These are phyloP conservation scores for Drosophila melanogaster DNA, from an alignment of 1,140 invertebrate species.

Conservation along the genomic window Release_6_plus_ISO1_MT NT_037436.4:3380501-3381000, in stretches of 20 bases:
- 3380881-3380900: constrained; percentile 50
- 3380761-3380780: constrained; percentile 51
- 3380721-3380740: background rate
- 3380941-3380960: constrained; percentile 62
- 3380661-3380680: background rate
- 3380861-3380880: constrained; percentile 14
- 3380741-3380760: background rate
- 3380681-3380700: background rate
- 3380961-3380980: constrained; percentile 76
- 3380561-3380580: background rate
- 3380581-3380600: too few relatives aligned
- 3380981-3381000: constrained; percentile 29
- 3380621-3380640: background rate
- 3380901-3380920: constrained; percentile 66
- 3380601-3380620: too few relatives aligned
- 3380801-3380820: constrained; percentile 54
- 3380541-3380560: background rate
- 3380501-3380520: constrained; percentile 65
- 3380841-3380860: constrained; percentile 5
- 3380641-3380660: background rate
- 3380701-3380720: too few relatives aligned
- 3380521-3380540: constrained; percentile 63
- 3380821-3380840: background rate
- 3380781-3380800: constrained; percentile 71
- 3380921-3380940: constrained; percentile 57